phyloP scores from a whole-genome alignment of 2,113 vertebrate species.

The Nymphicus hollandicus region DNA sequence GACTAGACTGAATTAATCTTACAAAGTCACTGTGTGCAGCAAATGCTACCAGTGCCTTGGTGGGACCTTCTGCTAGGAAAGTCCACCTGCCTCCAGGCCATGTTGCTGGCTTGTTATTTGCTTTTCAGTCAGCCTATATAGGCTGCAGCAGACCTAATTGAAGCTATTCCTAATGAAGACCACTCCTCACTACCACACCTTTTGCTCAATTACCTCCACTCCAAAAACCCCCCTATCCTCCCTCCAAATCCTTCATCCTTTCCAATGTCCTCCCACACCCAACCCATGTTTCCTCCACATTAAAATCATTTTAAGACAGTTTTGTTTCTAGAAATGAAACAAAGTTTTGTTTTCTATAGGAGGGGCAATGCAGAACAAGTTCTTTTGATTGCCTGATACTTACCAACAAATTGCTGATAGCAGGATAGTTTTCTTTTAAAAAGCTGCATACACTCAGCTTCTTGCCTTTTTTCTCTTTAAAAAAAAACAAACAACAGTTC shows the following conservation, averaged over 20 bases:
- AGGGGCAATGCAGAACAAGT: neutral
- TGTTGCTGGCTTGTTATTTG: accelerated
- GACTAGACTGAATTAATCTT: neutral
- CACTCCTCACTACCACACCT: neutral
- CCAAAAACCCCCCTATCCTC: neutral
- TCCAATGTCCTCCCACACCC: neutral
- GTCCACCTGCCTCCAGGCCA: neutral
- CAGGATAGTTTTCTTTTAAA: neutral
- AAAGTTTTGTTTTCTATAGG: neutral
- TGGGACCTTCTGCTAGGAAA: neutral
- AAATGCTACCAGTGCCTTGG: neutral
- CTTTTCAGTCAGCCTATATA: neutral
- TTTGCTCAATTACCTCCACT: neutral
- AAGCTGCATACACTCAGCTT: neutral
- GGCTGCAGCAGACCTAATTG: accelerated
- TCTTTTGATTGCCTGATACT: neutral
- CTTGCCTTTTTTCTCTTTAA: neutral
- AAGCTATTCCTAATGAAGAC: neutral
- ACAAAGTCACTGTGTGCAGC: neutral
- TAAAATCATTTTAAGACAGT: neutral
- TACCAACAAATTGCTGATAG: neutral
- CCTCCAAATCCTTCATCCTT: neutral
- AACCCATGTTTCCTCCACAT: neutral
- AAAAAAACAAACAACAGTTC: neutral
- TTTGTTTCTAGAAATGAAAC: neutral